Conservation (phyloP, 2,797 vertebrate species). For the Loriculus beryllinus region DNA sequence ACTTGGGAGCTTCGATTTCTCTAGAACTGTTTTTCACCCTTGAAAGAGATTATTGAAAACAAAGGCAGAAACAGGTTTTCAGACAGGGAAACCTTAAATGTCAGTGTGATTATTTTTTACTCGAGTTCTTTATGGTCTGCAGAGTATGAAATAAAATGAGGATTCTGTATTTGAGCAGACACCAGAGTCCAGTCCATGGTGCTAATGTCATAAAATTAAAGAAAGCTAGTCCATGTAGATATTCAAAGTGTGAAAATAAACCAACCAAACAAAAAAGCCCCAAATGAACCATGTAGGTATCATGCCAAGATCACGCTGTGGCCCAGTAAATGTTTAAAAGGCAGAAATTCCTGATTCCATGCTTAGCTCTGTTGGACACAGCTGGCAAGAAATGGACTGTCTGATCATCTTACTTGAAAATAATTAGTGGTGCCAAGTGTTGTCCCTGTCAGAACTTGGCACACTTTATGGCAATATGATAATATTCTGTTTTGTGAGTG, state of each 20-base stretch:
- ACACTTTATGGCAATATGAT: neutral
- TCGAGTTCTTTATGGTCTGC: neutral
- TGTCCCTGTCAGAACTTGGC: neutral
- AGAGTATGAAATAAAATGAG: neutral
- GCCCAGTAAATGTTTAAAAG: neutral
- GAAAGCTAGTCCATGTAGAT: neutral
- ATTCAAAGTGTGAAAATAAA: neutral
- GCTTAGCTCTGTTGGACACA: neutral
- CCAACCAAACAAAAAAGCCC: neutral
- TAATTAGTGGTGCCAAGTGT: neutral
- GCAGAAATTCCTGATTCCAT: neutral
- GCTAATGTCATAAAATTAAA: neutral
- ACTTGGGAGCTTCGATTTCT: neutral
- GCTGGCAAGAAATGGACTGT: neutral
- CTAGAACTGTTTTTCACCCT: neutral
- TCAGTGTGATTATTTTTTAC: neutral
- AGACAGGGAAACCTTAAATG: neutral
- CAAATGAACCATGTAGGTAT: neutral
- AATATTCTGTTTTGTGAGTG: neutral
- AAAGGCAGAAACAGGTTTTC: neutral
- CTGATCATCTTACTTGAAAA: neutral
- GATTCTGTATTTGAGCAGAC: accelerated
- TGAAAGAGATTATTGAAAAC: neutral
- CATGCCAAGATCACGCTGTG: neutral
- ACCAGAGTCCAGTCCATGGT: neutral